Evolutionary conservation across 2,888 invertebrate genomes (phyloP), one percentile per base, ranked within the genome.

Genomic region (Panorpa germanica): DNA sequence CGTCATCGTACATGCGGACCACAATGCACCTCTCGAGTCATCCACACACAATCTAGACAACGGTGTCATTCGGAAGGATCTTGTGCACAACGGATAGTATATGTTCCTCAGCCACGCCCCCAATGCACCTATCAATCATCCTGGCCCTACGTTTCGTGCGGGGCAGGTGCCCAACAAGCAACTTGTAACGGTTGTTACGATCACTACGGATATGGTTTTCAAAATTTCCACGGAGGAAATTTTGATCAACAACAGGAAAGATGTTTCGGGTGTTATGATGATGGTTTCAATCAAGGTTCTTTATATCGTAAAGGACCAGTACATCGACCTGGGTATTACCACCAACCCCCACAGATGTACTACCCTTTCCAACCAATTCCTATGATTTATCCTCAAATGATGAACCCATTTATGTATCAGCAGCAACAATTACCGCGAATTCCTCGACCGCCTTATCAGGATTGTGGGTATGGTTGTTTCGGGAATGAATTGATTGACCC

Each of bases 11-110:
- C 37, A 23, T 56, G 56, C 35, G 50, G 52, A 3, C 35, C 38
- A 10, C 41, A 47, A 14, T 56, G 55, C 38, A 38, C 38, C n/a
- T 40, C 52, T 5, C 34, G 42, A 3, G 48, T 50, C 10, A 40
- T 54, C 15, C 54, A 33, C 43, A 43, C 38, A 21, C 35, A 33
- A 18, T 13, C 25, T 3, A 14, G 30, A n/a, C 25, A 33, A 22
- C 25, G 15, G 10, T 37, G 37, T n/a, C 19, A 7, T 3, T 17
- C 19, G 9, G 11, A 16, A 9, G 17, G 10, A 3, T 34, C 26
- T 16, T 38, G 38, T 16, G 16, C 28, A 12, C 25, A 26, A 7
- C 23, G 25, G 10, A 17, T 34, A n/a, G 29, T 26, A 3, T 38
- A 39, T 28, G 26, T 38, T 14, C 38, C 39, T 2, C 38, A 39